A percentile compares a stretch with the other conserved stretches of the same genome.
Conservation (phyloP, 2,113 vertebrate species). For the Oreamnos americanus region DNA sequence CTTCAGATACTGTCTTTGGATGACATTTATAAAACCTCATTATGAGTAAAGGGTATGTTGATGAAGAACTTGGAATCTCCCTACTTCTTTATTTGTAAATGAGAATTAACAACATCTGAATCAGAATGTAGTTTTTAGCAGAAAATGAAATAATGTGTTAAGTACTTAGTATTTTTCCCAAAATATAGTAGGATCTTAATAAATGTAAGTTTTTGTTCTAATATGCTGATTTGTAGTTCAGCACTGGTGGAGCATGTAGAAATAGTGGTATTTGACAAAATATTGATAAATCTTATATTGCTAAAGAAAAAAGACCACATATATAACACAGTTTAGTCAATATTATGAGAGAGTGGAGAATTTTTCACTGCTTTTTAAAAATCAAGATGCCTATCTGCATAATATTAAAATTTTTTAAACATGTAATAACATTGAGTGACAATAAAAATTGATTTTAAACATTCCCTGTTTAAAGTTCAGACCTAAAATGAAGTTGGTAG, state of each 20-base stretch:
- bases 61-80: not conserved
- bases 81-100: not conserved
- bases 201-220: not conserved
- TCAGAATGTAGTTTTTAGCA: not conserved
- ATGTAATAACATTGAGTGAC: not conserved
- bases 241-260: not conserved
- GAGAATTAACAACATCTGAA: not conserved
- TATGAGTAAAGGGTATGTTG: not conserved
- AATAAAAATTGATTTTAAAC: slow-evolving; percentile 4
- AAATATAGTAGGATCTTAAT: not conserved
- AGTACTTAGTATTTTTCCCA: not conserved
- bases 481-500: slow-evolving; percentile 46
- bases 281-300: not conserved
- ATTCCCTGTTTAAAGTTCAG: not conserved
- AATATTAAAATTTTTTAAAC: not conserved
- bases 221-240: not conserved
- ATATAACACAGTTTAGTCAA: not conserved
- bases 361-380: not conserved
- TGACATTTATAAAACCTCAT: not conserved
- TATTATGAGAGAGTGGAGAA: not conserved
- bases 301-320: not conserved
- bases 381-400: not conserved
- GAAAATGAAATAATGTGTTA: not conserved
- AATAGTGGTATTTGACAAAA: not conserved
- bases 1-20: not conserved